Evolutionary conservation across 2,888 invertebrate genomes (phyloP).

Genomic region (Andrena trimmerana): DNA sequence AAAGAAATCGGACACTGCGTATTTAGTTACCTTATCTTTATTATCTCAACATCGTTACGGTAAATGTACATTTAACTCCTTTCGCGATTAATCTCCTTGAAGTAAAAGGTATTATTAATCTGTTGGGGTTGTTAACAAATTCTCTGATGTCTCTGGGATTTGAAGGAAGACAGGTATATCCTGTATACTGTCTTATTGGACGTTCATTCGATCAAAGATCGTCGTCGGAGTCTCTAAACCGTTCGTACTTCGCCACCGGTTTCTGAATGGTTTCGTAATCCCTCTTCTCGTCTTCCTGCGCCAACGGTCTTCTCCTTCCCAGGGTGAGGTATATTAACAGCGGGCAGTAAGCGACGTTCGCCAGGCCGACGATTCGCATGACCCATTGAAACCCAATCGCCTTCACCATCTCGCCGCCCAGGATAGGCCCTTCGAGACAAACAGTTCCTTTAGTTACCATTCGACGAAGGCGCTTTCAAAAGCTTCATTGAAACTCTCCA

Average conservation of each 20-base stretch:
- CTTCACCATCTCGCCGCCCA: constrained; percentile 90
- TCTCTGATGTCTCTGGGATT: too few species aligned
- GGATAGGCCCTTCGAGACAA: constrained; percentile 88
- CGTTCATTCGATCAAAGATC: constrained; percentile 72
- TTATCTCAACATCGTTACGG: neutral
- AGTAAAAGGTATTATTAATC: too few species aligned
- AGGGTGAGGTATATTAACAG: constrained; percentile 86
- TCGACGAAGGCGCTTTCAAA: too few species aligned
- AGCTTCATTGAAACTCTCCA: too few species aligned
- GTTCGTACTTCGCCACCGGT: constrained; percentile 73
- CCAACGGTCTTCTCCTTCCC: constrained; percentile 72
- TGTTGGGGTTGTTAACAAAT: neutral
- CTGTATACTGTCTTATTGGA: neutral
- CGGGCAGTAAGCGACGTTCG: constrained; percentile 90
- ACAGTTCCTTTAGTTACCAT: neutral
- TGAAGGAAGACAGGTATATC: neutral
- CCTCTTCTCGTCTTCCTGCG: constrained; percentile 67
- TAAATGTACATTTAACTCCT: neutral
- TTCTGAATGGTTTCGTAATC: constrained; percentile 78
- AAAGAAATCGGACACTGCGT: neutral
- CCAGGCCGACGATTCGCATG: constrained; percentile 89
- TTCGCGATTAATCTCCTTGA: too few species aligned
- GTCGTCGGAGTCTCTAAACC: constrained; percentile 81
- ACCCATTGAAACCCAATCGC: constrained; percentile 91
- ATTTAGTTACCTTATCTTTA: neutral